Conservation (phyloP, 1,140 invertebrate species). For the Metaphire vulgaris region DNA sequence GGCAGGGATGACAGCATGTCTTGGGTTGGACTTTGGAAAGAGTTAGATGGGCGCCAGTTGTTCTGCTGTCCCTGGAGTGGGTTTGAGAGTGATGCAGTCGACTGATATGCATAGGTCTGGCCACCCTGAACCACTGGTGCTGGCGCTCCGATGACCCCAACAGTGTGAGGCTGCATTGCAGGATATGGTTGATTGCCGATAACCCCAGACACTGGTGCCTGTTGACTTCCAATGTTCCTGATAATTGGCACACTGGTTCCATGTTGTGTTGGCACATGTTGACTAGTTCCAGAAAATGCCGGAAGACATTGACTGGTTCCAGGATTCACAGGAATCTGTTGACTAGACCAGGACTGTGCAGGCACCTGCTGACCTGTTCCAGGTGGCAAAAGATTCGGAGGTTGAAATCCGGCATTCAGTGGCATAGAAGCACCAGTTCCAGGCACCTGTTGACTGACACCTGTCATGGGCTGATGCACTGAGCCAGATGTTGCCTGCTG, state of each 20-base stretch:
- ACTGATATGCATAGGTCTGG: no score
- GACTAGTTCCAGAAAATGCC: not conserved
- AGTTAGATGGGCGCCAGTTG: not conserved
- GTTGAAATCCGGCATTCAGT: not conserved
- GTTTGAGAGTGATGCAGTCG: not conserved
- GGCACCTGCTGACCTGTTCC: not conserved
- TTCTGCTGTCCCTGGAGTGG: not conserved
- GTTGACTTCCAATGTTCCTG: slow-evolving; percentile 20
- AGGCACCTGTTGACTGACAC: not conserved
- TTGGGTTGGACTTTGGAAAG: not conserved
- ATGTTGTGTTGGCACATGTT: slow-evolving; percentile 8
- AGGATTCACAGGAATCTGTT: not conserved
- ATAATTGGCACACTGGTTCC: slow-evolving; percentile 13
- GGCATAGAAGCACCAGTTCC: not conserved
- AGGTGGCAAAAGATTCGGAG: not conserved
- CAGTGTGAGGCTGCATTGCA: no score
- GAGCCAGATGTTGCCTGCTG: not conserved
- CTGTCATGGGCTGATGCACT: not conserved
- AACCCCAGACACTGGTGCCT: slow-evolving; percentile 14
- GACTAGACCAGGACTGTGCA: not conserved
- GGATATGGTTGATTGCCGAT: no score
- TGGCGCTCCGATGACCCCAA: no score
- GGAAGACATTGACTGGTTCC: not conserved
- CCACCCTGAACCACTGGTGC: no score
- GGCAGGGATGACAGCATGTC: not conserved